A percentile compares a stretch with the other conserved stretches of the same genome.
Conservation (phyloP, 2,113 vertebrate species). For the Donacobius atricapilla region DNA sequence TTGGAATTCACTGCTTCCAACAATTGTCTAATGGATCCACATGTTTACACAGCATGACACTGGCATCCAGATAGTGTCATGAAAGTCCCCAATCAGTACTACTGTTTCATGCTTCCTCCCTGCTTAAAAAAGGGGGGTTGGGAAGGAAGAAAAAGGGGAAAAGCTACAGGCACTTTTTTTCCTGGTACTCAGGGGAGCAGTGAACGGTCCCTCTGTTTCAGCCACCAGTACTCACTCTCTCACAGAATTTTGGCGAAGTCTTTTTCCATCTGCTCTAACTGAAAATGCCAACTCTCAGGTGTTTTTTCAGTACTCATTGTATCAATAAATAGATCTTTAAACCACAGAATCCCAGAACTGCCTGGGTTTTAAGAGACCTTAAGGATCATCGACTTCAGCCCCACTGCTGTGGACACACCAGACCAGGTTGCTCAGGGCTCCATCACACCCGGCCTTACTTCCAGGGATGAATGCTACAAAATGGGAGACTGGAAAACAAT, state of each 20-base stretch:
- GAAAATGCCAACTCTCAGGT: not conserved
- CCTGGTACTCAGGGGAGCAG: not conserved
- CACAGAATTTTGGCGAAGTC: not conserved
- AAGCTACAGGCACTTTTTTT: not conserved
- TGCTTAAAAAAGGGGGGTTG: not conserved
- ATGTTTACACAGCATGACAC: constrained; percentile 37
- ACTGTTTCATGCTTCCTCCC: not conserved
- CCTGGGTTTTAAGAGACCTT: not conserved
- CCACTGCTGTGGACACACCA: not conserved
- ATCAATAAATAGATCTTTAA: not conserved
- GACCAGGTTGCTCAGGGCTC: not conserved
- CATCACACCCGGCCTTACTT: not conserved
- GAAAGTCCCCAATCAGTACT: not conserved
- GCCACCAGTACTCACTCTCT: not conserved
- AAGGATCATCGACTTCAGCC: not conserved
- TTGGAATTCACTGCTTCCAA: constrained; percentile 35
- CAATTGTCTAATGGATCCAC: constrained; percentile 28
- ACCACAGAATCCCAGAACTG: not conserved
- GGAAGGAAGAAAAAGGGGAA: too few species aligned
- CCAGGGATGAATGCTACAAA: not conserved
- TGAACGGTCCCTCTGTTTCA: not conserved
- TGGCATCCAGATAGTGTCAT: not conserved
- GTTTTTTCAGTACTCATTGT: not conserved
- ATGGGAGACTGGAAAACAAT: not conserved
- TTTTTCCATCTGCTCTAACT: not conserved